Evolutionary conservation across 2,888 invertebrate genomes (phyloP).

Genomic region (Amblyjoppa proteus): DNA sequence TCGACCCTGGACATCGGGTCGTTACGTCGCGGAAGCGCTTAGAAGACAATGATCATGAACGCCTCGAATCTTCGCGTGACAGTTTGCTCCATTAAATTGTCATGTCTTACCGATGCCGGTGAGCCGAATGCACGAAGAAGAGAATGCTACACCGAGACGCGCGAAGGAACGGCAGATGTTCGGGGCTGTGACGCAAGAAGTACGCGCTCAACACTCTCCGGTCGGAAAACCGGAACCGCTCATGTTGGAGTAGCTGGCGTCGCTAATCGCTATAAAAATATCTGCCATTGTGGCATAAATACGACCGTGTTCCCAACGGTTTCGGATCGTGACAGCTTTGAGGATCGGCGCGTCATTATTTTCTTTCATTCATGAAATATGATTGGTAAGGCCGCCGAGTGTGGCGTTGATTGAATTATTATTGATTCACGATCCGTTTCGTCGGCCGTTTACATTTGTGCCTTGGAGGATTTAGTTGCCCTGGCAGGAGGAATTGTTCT

Average conservation of each 20-base stretch:
- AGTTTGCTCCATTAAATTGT: constrained; percentile 35
- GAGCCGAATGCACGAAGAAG: constrained; percentile 45
- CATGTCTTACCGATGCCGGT: constrained; percentile 21
- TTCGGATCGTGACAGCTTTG: constrained; percentile 74
- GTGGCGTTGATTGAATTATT: not conserved
- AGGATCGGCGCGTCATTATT: not conserved
- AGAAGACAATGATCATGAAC: constrained; percentile 53
- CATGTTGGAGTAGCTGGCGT: constrained; percentile 84
- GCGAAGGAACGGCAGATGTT: constrained; percentile 83
- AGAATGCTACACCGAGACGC: constrained; percentile 54
- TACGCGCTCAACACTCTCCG: constrained; percentile 68
- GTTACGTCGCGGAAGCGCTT: constrained; percentile 64
- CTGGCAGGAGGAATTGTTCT: too few relatives aligned
- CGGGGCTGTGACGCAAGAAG: constrained; percentile 61
- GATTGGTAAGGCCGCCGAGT: not conserved
- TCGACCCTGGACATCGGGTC: constrained; percentile 66
- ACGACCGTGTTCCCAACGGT: constrained; percentile 72
- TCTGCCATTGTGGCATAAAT: constrained; percentile 80
- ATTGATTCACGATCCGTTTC: not conserved
- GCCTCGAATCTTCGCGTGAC: constrained; percentile 29
- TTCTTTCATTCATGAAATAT: not conserved
- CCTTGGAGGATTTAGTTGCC: not conserved
- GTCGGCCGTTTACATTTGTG: not conserved
- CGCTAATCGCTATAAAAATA: constrained; percentile 85
- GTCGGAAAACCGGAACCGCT: constrained; percentile 83